Percentiles rank a stretch among this genome's conserved stretches.
Evolutionary conservation across 2,113 vertebrate species (phyloP).

Genomic region (Forbesichthys papilliferus): DNA sequence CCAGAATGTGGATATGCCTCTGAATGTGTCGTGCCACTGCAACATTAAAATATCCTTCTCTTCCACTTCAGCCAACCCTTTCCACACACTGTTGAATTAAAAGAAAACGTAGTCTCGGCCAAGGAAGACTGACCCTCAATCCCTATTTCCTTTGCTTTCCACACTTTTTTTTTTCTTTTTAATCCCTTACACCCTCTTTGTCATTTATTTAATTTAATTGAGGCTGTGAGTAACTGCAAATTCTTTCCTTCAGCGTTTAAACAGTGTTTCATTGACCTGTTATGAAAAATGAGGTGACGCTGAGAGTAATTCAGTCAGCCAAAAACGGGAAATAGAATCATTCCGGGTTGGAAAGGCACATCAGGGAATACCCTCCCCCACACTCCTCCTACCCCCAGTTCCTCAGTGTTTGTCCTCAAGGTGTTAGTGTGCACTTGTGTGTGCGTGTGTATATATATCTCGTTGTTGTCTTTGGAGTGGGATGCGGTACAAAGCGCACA

Average conservation of each 20-base stretch:
- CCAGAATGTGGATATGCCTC: slow-evolving; percentile 6
- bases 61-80: slow-evolving; percentile 46
- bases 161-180: slow-evolving; percentile 10
- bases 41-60: slow-evolving; percentile 72
- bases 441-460: slow-evolving; percentile 31
- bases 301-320: slow-evolving; percentile 59
- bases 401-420: slow-evolving; percentile 9
- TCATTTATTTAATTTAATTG: slow-evolving; percentile 18
- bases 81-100: slow-evolving; percentile 72
- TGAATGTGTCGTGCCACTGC: slow-evolving; percentile 66
- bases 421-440: slow-evolving; percentile 30
- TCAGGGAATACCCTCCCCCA: slow-evolving; percentile 51
- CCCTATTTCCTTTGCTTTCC: slow-evolving; percentile 50
- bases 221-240: slow-evolving; percentile 31
- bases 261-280: slow-evolving; percentile 38
- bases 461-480: slow-evolving; percentile 35
- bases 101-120: slow-evolving; percentile 63
- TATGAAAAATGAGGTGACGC: slow-evolving; percentile 47
- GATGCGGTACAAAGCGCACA: slow-evolving; percentile 63
- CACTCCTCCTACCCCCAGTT: slow-evolving; percentile 34
- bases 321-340: slow-evolving; percentile 72
- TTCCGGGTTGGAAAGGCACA: slow-evolving; percentile 65
- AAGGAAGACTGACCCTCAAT: slow-evolving; percentile 34
- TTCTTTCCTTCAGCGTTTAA: slow-evolving; percentile 39
- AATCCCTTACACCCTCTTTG: slow-evolving; percentile 1